Evolutionary conservation across 2,797 vertebrate genomes (phyloP), one percentile per base, ranked within the genome.

Genomic region (Chanos chanos): DNA sequence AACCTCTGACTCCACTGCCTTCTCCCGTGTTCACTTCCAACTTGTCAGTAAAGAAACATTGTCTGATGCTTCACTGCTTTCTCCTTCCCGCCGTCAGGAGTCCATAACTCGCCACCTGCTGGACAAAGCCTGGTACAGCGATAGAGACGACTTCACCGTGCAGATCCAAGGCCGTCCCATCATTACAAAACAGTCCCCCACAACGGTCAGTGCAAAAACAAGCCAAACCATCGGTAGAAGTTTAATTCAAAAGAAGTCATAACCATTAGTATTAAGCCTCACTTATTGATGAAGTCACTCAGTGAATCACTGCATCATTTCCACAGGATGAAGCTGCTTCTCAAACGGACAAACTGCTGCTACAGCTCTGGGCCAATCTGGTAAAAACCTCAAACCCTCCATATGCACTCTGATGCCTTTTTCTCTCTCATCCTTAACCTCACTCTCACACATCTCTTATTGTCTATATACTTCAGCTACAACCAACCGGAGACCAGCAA

Each of bases 111-210:
- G 21, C 25, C 16, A 30, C 5, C 53, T 16, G 21, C 18, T 13
- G 15, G n/a, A 64, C 21, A 47, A 44, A 16, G 9, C 24, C 21
- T 64, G 41, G 51, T 64, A 55, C 41, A n/a, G n/a, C n/a, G 55
- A 18, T 2, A 27, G 61, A 40, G 61, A 64, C 1, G 31, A 55
- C 45, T 64, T 64, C 16, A 64, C 61, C 15, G 61, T 64, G 7
- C 51, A 55, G 51, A 43, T 64, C 24, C 61, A 62, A 39, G 28
- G 40, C 15, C 19, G 62, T 22, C 59, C 59, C 33, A 39, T 62
- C 6, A 62, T 44, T 57, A 30, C 13, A 43, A 28, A 61, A 10
- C 6, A 16, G n/a, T 31, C 41, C 28, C 28, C 16, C 16, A 41
- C 7, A 36, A 15, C 27, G 12, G 58, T 61, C 41, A 51, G 47